Percentiles rank a stretch among this genome's conserved stretches.
Conservation (phyloP, 2,888 invertebrate species). For the Lysandra bellargus region DNA sequence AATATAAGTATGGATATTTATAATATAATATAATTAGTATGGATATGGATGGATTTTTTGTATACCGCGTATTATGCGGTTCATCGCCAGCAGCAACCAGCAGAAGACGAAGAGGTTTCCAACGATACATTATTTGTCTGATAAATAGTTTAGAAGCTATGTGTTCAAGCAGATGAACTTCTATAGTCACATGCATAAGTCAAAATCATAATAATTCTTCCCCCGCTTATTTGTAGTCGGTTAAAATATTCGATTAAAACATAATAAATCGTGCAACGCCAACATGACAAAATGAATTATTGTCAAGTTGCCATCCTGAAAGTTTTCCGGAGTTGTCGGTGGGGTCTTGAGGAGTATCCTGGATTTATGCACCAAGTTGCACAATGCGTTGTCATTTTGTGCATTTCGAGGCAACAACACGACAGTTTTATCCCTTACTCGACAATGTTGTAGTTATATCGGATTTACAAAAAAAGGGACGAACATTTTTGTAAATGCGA, state of each 20-base stretch:
- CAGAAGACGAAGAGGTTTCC: no score
- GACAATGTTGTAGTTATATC: not conserved
- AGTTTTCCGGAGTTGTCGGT: conserved; percentile 17
- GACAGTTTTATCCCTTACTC: not conserved
- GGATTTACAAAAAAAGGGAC: not conserved
- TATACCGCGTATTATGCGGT: no score
- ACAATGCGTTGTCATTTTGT: conserved; percentile 37
- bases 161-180: no score
- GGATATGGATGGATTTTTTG: no score
- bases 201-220: not conserved
- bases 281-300: conserved; percentile 4
- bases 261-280: not conserved
- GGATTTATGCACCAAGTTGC: conserved; percentile 45
- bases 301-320: conserved; percentile 15
- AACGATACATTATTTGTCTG: no score
- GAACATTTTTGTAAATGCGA: no score
- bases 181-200: no score
- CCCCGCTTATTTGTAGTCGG: not conserved
- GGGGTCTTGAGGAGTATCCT: conserved; percentile 36
- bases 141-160: no score
- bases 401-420: conserved; percentile 32
- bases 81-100: no score
- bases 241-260: not conserved
- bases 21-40: no score
- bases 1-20: no score